phyloP scores from a whole-genome alignment of 2,888 invertebrate genomes.

The Elysia crispata region DNA sequence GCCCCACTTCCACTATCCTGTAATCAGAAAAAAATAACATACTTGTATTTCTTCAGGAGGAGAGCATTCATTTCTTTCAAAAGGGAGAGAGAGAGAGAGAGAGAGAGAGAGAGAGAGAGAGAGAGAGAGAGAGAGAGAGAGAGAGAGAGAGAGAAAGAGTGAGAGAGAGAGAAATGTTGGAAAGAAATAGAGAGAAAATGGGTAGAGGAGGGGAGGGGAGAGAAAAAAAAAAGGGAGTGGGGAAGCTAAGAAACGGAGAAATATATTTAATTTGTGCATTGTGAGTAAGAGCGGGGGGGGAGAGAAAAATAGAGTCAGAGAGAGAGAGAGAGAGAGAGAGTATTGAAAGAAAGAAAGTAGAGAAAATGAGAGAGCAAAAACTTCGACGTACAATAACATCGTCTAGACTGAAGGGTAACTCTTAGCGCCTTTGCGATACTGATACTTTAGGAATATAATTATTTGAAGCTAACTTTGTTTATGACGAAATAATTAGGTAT shows the following conservation, averaged over 20 bases:
- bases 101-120: background rate
- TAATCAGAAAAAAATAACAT: too few relatives aligned
- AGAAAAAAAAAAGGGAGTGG: background rate
- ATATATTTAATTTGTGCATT: background rate
- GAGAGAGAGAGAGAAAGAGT: background rate
- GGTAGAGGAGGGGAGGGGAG: background rate
- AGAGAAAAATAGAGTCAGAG: constrained; percentile 9
- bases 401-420: too few relatives aligned
- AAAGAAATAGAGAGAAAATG: background rate
- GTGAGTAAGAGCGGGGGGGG: background rate
- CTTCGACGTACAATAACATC: too few relatives aligned
- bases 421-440: too few relatives aligned
- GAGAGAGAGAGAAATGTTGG: background rate
- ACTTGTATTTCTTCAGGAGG: too few relatives aligned
- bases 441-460: too few relatives aligned
- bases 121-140: background rate
- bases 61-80: too few relatives aligned
- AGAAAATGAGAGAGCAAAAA: background rate
- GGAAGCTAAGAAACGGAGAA: background rate
- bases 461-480: too few relatives aligned
- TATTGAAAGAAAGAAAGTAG: constrained; percentile 9
- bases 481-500: too few relatives aligned
- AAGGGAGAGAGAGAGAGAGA: background rate
- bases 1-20: too few relatives aligned
- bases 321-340: constrained; percentile 18